Evolutionary conservation across 2,113 vertebrate species (phyloP).

Genomic region (Pelvicachromis taeniatus): DNA sequence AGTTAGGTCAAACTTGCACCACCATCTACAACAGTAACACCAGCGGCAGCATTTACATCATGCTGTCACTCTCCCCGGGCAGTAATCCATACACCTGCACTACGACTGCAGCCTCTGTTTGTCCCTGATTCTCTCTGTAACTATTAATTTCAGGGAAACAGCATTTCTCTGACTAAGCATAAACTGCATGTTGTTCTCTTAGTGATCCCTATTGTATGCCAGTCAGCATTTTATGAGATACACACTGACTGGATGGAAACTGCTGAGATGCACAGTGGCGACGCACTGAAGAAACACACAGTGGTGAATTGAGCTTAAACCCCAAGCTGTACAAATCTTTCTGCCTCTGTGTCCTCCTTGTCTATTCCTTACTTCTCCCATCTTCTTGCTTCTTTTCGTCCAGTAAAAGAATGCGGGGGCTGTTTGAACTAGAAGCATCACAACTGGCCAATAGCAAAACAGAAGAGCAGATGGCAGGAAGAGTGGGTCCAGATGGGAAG

Average conservation of each 20-base stretch:
- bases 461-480: constrained; percentile 61
- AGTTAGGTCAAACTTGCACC: constrained; percentile 17
- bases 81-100: constrained; percentile 37
- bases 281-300: background rate
- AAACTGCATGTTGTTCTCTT: constrained; percentile 44
- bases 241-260: constrained; percentile 34
- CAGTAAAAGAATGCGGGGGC: background rate
- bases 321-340: background rate
- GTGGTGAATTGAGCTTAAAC: constrained; percentile 28
- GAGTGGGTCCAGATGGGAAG: constrained; percentile 63
- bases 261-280: constrained; percentile 32
- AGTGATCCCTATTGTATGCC: constrained; percentile 33
- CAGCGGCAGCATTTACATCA: constrained; percentile 11
- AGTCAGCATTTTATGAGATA: constrained; percentile 52
- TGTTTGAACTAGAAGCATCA: constrained; percentile 21
- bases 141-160: constrained; percentile 45
- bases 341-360: background rate
- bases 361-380: background rate
- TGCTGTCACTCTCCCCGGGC: background rate
- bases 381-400: background rate
- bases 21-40: constrained; percentile 7
- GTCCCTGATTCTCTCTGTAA: background rate
- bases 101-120: background rate
- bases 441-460: constrained; percentile 46
- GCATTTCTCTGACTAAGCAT: constrained; percentile 54